A percentile compares a stretch with the other conserved stretches of the same genome.
Evolutionary conservation across 2,888 invertebrate genomes (phyloP).

Genomic region (Desoria tigrina): DNA sequence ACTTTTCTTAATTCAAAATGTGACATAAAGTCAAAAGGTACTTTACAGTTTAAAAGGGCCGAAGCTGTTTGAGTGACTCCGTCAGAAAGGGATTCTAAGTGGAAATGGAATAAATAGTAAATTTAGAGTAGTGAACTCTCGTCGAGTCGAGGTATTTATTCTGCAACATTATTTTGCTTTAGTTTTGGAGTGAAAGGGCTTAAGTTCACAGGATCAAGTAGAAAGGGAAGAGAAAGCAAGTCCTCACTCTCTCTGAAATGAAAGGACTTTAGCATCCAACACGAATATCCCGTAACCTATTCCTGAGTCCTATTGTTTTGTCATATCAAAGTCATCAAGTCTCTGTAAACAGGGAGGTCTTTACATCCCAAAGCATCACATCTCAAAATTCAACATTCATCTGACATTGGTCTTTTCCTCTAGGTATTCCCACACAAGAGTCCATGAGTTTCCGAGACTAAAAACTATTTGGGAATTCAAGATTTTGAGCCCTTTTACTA

Average conservation of each 20-base stretch:
- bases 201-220: neutral
- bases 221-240: neutral
- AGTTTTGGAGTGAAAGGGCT: conserved; percentile 4
- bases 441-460: neutral
- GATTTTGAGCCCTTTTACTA: no score
- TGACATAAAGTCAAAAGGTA: no score
- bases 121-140: neutral
- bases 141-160: neutral
- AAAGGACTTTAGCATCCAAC: neutral
- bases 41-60: no score
- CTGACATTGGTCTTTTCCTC: neutral
- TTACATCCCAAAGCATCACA: neutral
- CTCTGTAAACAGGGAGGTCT: neutral
- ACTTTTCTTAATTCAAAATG: no score
- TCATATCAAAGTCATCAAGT: neutral
- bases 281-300: neutral
- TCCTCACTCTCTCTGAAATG: neutral
- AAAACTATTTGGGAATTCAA: neutral
- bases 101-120: neutral
- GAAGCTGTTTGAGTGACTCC: no score
- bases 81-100: neutral
- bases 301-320: neutral
- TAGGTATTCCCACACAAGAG: neutral
- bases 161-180: conserved; percentile 4
- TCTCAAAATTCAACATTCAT: no score